A percentile compares a stretch with the other conserved stretches of the same genome.
Conservation (phyloP, 2,888 invertebrate genomes). For the Micoletzkya japonica region DNA sequence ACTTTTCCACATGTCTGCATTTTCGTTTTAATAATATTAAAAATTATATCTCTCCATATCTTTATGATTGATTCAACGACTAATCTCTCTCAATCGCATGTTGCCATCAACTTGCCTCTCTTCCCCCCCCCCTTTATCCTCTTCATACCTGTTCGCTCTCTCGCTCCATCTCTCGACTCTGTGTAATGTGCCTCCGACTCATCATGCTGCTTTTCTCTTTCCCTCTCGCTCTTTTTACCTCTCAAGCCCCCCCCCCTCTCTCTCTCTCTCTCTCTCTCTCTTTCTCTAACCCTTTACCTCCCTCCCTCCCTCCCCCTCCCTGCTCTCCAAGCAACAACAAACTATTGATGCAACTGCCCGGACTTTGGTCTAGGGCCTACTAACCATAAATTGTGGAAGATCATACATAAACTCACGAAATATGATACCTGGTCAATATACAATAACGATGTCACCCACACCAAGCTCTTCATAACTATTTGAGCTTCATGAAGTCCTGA, state of each 20-base stretch:
- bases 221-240: slow-evolving; percentile 1
- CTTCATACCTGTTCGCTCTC: slow-evolving; percentile 14
- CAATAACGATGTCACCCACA: no score
- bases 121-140: not conserved
- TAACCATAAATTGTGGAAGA: slow-evolving; percentile 3
- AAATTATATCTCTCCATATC: not conserved
- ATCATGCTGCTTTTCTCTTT: not conserved
- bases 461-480: no score
- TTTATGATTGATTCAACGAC: not conserved
- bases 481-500: no score
- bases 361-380: no score
- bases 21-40: no score
- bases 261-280: slow-evolving; percentile 2
- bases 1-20: no score
- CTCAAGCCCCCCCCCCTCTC: not conserved
- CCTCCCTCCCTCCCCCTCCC: slow-evolving; percentile 3
- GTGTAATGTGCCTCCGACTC: slow-evolving; percentile 2
- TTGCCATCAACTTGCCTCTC: not conserved
- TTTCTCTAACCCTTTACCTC: not conserved
- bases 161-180: slow-evolving; percentile 14
- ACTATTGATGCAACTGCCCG: not conserved
- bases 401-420: no score
- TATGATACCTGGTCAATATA: no score
- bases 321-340: not conserved
- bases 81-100: not conserved